Conservation (phyloP, 2,113 vertebrate species). For the Grammomys surdaster region DNA sequence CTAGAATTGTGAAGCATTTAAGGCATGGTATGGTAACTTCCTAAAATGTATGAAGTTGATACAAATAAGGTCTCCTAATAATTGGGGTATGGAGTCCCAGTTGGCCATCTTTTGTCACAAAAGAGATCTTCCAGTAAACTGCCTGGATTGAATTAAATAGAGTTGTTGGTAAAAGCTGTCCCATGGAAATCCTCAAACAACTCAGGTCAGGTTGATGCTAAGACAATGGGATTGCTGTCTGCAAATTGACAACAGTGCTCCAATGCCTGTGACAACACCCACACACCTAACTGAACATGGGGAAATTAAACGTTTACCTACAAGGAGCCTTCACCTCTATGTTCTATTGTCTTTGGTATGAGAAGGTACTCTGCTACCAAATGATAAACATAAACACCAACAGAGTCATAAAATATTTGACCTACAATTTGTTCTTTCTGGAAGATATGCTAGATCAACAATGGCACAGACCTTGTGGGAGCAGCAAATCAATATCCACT, state of each 20-base stretch:
- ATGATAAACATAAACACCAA: neutral
- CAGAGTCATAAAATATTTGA: neutral
- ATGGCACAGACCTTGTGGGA: neutral
- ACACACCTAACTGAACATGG: neutral
- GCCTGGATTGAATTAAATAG: neutral
- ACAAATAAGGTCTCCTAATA: neutral
- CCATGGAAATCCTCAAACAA: neutral
- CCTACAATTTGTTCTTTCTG: neutral
- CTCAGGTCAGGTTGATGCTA: neutral
- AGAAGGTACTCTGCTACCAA: neutral
- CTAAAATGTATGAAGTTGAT: neutral
- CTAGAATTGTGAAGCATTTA: neutral
- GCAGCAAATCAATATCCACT: neutral
- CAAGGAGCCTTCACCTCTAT: neutral
- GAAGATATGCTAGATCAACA: neutral
- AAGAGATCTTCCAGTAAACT: neutral
- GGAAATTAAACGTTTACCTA: neutral
- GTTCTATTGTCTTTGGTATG: neutral
- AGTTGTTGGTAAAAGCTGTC: neutral
- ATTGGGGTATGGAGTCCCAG: neutral
- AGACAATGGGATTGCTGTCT: neutral
- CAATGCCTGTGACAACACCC: neutral
- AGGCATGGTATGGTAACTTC: neutral
- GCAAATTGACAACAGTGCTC: neutral
- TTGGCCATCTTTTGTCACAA: neutral